phyloP scores from a whole-genome alignment of 2,888 invertebrate genomes.

The Syritta pipiens region DNA sequence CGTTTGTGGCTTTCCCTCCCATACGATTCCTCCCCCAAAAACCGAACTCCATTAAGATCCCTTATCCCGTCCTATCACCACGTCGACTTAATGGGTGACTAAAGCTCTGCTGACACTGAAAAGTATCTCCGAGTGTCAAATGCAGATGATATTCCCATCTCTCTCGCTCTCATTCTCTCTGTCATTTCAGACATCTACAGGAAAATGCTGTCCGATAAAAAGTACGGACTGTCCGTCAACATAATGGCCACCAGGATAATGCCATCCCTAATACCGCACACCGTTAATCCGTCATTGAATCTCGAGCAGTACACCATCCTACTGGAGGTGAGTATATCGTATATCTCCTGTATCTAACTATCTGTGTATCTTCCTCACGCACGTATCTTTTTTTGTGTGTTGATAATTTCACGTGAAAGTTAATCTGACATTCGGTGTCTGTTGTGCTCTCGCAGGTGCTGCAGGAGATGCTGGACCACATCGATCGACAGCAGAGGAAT shows the following conservation, averaged over 20 bases:
- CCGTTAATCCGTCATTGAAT: conserved; percentile 92
- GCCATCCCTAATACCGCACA: conserved; percentile 94
- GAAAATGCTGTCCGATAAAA: conserved; percentile 92
- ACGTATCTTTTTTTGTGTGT: too few relatives aligned
- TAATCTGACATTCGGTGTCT: too few relatives aligned
- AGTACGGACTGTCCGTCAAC: conserved; percentile 92
- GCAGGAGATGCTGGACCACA: conserved; percentile 94
- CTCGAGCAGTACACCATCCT: conserved; percentile 90
- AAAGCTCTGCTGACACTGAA: conserved; percentile 16
- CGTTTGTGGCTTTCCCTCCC: background rate
- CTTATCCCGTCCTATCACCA: background rate
- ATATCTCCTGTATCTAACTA: conserved; percentile 1
- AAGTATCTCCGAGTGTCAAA: conserved; percentile 1
- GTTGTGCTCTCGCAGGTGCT: too few relatives aligned
- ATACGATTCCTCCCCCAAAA: background rate
- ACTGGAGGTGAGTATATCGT: conserved; percentile 81
- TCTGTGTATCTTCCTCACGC: too few relatives aligned
- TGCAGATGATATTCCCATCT: conserved; percentile 1
- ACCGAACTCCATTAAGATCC: conserved; percentile 34
- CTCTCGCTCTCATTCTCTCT: conserved; percentile 3
- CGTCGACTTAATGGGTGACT: background rate
- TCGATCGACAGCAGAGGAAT: conserved; percentile 92
- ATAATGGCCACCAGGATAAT: conserved; percentile 96
- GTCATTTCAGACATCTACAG: conserved; percentile 87
- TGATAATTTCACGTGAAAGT: too few relatives aligned